phyloP scores from a whole-genome alignment of 2,113 vertebrate genomes.

The Lonchura striata region DNA sequence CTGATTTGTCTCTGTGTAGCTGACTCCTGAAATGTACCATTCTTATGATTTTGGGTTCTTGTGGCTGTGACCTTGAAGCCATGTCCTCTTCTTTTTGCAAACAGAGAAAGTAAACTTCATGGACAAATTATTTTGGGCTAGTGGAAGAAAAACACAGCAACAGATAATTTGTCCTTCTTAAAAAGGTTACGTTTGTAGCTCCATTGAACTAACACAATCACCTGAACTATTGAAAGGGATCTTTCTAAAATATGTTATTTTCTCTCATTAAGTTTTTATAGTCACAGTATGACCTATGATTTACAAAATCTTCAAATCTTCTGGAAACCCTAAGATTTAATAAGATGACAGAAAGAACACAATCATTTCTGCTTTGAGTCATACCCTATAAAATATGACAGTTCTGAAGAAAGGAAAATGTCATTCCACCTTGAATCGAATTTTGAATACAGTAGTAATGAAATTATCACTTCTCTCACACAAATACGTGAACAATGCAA shows the following conservation, averaged over 20 bases:
- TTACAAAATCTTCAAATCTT: not conserved
- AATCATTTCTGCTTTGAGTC: conserved; percentile 41
- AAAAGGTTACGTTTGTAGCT: not conserved
- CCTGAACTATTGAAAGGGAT: not conserved
- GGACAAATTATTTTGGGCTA: not conserved
- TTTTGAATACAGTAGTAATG: conserved; percentile 37
- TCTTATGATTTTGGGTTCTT: not conserved
- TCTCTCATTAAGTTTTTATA: not conserved
- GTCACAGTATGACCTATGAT: not conserved
- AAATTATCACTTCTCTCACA: conserved; percentile 54
- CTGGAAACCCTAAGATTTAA: conserved; percentile 22
- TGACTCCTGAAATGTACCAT: not conserved
- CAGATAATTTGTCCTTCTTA: not conserved
- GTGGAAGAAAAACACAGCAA: not conserved
- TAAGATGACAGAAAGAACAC: conserved; percentile 38
- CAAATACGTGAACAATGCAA: conserved; percentile 28
- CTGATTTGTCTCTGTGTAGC: not conserved
- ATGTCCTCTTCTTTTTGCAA: not conserved
- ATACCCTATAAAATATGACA: conserved; percentile 32
- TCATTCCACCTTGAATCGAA: conserved; percentile 37
- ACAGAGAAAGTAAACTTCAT: not conserved
- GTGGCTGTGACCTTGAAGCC: not conserved
- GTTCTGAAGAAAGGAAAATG: conserved; percentile 55
- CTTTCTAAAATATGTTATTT: not conserved
- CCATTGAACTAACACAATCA: not conserved